Conservation (phyloP, 2,113 vertebrate genomes). For the Raphicerus campestris region DNA sequence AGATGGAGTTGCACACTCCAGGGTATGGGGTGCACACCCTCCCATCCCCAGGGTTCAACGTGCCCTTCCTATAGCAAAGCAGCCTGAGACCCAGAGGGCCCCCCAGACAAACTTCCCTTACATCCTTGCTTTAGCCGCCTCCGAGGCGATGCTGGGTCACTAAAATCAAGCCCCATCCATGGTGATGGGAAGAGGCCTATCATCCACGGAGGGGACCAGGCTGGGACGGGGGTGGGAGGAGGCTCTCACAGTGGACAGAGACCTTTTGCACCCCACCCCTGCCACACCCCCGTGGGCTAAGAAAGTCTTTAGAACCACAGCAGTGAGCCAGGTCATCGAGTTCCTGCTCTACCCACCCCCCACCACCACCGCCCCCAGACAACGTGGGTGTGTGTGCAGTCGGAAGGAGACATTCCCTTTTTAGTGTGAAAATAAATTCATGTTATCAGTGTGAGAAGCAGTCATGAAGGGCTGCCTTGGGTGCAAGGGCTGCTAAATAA, state of each 20-base stretch:
- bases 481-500: not conserved
- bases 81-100: not conserved
- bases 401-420: not conserved
- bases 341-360: not conserved
- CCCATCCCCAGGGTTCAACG: not conserved
- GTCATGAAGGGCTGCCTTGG: not conserved
- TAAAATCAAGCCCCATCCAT: not conserved
- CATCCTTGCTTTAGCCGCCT: not conserved
- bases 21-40: not conserved
- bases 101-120: not conserved
- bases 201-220: not conserved
- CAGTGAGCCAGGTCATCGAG: not conserved
- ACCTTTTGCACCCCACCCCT: not conserved
- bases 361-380: not conserved
- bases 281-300: not conserved
- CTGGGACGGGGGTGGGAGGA: not conserved
- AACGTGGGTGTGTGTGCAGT: not conserved
- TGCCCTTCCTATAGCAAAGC: not conserved
- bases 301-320: not conserved
- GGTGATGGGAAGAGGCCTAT: no score
- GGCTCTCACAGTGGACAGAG: not conserved
- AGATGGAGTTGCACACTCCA: not conserved
- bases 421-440: not conserved
- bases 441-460: not conserved
- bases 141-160: fast-evolving